Evolutionary conservation across 2,113 vertebrate genomes (phyloP), one percentile per base, ranked within the genome.

Genomic region (Ascaphus truei): DNA sequence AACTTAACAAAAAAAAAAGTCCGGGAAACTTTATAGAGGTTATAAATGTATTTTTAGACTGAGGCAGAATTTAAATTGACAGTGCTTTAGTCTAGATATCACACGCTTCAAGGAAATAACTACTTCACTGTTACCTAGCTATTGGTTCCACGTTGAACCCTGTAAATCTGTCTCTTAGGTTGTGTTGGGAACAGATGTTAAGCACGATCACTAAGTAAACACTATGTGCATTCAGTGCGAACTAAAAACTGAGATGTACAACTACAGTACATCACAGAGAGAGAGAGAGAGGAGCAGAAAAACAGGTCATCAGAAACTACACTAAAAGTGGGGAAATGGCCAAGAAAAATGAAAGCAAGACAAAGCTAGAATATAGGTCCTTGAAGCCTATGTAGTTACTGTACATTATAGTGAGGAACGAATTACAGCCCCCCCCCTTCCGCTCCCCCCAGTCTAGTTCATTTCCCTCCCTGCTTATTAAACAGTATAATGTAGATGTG

Each of bases 111-210:
- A 68, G 66, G 56, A 60, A 60, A 51, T 30, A 9, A 31, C 16
- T 34, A 12, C 56, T 61, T 31, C 45, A 30, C 57, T 36, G 67
- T 41, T 61, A 37, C 56, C 57, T 39, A 36, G 67, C 29, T 71
- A 45, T 34, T 29, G 25, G 23, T 23, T 37, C 39, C 30, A 41
- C 67, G 36, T 4, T 22, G 4, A 36, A 36, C 31, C 57, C 45
- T 61, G 33, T 69, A 60, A 61, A 60, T 52, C 6, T 61, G 45
- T 52, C 67, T 51, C 20, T 29, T 20, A 50, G 53, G 37, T 59
- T 68, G 66, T 59, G 53, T 10, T 37, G 25, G 52, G 27, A 59
- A 26, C 66, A 59, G 55, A 68, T 68, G 55, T 59, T n/a, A 59
- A 25, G 57, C 57, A n/a, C 8, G 34, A 52, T 71, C 3, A 29